phyloP scores from a whole-genome alignment of 2,888 invertebrate species.

The Nebria salina region DNA sequence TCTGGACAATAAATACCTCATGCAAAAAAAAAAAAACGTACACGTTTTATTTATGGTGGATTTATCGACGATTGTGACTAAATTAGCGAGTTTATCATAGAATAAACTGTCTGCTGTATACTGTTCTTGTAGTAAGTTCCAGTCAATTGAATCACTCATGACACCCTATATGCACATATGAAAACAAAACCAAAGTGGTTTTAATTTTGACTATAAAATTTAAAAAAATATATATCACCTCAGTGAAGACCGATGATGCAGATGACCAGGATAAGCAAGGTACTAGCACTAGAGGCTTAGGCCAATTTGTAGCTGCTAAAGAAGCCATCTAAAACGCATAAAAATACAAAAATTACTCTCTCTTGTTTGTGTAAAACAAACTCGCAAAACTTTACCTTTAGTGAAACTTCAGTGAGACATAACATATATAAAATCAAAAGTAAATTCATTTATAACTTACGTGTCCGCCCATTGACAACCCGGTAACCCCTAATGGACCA shows the following conservation, averaged over 20 bases:
- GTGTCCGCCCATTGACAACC: conserved; percentile 98
- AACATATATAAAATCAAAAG: conserved; percentile 11
- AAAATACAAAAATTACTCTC: background rate
- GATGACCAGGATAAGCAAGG: conserved; percentile 98
- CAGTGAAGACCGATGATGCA: conserved; percentile 94
- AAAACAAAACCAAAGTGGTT: conserved; percentile 38
- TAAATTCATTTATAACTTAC: conserved; percentile 68
- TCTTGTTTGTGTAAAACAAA: background rate
- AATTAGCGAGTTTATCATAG: conserved; percentile 84
- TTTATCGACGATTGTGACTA: conserved; percentile 81
- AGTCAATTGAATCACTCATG: conserved; percentile 93
- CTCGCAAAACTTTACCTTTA: background rate
- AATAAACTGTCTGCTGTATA: conserved; percentile 84
- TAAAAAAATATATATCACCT: conserved; percentile 64
- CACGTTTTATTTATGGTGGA: background rate
- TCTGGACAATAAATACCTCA: background rate
- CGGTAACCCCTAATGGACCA: conserved; percentile 93
- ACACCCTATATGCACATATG: conserved; percentile 76
- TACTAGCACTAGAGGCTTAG: conserved; percentile 90
- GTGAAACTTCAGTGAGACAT: background rate
- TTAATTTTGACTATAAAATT: conserved; percentile 33
- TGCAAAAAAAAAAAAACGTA: background rate
- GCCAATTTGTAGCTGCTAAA: conserved; percentile 95
- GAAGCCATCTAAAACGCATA: conserved; percentile 87
- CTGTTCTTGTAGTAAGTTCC: conserved; percentile 90